Conservation (phyloP, 1,140 invertebrate species). For the Cotesia chilonis region DNA sequence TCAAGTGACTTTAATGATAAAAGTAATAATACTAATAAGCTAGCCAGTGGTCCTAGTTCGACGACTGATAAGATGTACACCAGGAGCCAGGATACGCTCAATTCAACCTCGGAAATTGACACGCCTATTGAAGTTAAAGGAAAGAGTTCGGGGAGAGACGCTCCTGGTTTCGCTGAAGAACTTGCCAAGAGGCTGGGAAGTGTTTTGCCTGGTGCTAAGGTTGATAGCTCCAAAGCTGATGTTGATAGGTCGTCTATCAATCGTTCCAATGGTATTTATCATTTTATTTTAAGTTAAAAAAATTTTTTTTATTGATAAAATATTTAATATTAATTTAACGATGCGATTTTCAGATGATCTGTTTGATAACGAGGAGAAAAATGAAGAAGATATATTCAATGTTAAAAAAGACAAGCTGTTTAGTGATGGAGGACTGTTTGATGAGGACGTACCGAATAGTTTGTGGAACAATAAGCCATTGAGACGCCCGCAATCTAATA, state of each 20-base stretch:
- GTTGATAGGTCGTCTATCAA: constrained; percentile 51
- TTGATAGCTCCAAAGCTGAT: constrained; percentile 45
- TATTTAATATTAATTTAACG: constrained; percentile 20
- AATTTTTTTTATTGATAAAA: constrained; percentile 11
- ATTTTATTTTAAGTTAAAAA: not conserved
- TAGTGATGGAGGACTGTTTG: constrained; percentile 47
- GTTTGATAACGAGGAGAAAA: constrained; percentile 48
- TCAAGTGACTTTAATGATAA: constrained; percentile 50
- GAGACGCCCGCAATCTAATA: constrained; percentile 51
- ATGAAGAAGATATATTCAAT: constrained; percentile 42
- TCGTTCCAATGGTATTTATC: constrained; percentile 50
- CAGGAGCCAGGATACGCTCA: constrained; percentile 53
- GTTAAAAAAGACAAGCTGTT: constrained; percentile 51
- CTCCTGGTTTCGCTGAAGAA: constrained; percentile 69
- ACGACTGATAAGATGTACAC: constrained; percentile 46
- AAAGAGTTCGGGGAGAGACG: constrained; percentile 45
- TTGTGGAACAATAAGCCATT: constrained; percentile 52
- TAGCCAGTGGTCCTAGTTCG: constrained; percentile 36
- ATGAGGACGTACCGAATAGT: constrained; percentile 47
- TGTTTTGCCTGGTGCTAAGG: constrained; percentile 55
- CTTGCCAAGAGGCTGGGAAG: constrained; percentile 69
- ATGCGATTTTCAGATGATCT: constrained; percentile 49
- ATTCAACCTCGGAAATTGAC: constrained; percentile 46
- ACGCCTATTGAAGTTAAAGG: constrained; percentile 45
- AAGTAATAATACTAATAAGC: constrained; percentile 45